Conservation (phyloP, 2,888 invertebrate species). For the Orchestes rusci region DNA sequence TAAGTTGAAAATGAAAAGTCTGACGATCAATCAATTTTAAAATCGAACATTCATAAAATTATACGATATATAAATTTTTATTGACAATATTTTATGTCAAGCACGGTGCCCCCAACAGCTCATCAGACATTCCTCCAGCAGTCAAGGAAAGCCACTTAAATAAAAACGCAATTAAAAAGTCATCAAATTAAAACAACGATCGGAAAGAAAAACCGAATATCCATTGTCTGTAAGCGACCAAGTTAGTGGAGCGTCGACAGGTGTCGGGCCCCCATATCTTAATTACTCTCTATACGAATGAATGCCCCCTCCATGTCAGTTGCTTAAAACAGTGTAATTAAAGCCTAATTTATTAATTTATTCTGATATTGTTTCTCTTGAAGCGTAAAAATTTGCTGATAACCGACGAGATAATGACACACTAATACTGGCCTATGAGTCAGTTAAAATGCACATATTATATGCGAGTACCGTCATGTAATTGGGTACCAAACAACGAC, state of each 20-base stretch:
- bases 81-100: no score
- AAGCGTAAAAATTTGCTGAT: constrained; percentile 44
- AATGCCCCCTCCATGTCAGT: constrained; percentile 43
- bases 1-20: no score
- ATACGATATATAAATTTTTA: no score
- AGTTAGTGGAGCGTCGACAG: no score
- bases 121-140: no score
- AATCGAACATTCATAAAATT: no score
- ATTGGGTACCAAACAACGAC: constrained; percentile 1
- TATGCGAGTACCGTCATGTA: constrained; percentile 5
- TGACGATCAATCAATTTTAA: no score
- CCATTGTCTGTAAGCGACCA: constrained; percentile 16
- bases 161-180: constrained; percentile 13
- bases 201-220: constrained; percentile 6
- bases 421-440: constrained; percentile 17
- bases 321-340: constrained; percentile 43
- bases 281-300: constrained; percentile 32
- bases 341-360: constrained; percentile 48
- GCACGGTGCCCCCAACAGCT: no score
- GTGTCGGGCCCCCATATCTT: constrained; percentile 35
- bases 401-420: constrained; percentile 42
- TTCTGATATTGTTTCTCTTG: constrained; percentile 45
- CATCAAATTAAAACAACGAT: constrained; percentile 7
- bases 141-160: no score
- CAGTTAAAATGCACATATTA: constrained; percentile 12